A percentile compares a stretch with the other conserved stretches of the same genome.
These are phyloP conservation scores for Dasypus novemcinctus DNA, from an alignment of 2,113 vertebrate species.

Conservation along the genomic window DNA sequence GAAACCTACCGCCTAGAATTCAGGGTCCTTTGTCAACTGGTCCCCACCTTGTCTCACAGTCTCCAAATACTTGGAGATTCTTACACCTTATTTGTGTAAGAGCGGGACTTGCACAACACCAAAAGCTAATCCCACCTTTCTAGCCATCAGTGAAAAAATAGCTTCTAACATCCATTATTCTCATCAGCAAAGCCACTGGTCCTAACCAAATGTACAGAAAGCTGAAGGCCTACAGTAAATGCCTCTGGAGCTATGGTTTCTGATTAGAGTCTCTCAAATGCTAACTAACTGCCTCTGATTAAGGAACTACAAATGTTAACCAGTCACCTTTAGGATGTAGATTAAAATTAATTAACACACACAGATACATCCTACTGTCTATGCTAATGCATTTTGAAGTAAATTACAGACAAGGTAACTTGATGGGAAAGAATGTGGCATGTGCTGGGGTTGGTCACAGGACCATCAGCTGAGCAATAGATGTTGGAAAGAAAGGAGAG, in stretches of 20 bases:
- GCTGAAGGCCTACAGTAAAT: background rate
- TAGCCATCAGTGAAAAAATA: background rate
- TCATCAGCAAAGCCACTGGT: constrained; percentile 16
- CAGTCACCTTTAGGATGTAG: background rate
- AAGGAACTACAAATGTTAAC: constrained; percentile 45
- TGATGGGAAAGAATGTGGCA: background rate
- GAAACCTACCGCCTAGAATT: constrained; percentile 23
- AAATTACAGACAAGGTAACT: constrained; percentile 19
- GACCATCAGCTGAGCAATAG: background rate
- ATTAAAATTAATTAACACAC: background rate
- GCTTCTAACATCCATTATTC: background rate
- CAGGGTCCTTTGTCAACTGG: constrained; percentile 2
- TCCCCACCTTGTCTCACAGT: background rate
- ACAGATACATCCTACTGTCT: background rate
- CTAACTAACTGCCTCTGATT: background rate
- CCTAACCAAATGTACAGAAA: constrained; percentile 27
- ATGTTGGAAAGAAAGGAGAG: background rate
- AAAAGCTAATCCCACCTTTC: background rate
- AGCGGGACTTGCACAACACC: background rate
- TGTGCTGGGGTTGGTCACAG: background rate
- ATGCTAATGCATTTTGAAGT: constrained; percentile 2
- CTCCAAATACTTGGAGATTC: background rate
- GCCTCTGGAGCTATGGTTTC: background rate
- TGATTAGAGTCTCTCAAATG: constrained; percentile 20
- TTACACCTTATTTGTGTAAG: background rate